Percentiles rank a stretch among this genome's conserved stretches.
These are phyloP conservation scores for Orgyia antiqua DNA, from an alignment of 2,888 invertebrate species.

Conservation along the genomic window DNA sequence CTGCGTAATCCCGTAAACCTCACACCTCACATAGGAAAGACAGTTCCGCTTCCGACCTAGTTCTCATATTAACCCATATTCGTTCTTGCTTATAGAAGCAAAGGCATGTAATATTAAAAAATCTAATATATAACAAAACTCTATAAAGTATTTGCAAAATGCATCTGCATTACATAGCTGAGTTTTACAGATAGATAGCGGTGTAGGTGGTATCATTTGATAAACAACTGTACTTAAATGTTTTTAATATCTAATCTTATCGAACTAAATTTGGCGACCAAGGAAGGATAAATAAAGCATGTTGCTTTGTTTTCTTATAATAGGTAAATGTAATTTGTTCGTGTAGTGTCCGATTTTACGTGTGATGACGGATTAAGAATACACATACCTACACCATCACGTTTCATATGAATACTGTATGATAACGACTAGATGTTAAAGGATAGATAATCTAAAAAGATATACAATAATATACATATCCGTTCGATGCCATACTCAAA, in stretches of 20 bases:
- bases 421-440: no score
- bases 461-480: no score
- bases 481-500: no score
- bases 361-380: no score
- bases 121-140: not conserved
- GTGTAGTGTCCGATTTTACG: no score
- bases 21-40: not conserved
- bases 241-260: conserved; percentile 23
- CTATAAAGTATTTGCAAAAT: conserved; percentile 1
- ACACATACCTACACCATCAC: no score
- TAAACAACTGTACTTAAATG: conserved; percentile 3
- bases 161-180: conserved; percentile 3
- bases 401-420: no score
- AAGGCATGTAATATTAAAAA: no score
- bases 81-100: conserved; percentile 13
- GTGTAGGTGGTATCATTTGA: conserved; percentile 3
- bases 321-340: no score
- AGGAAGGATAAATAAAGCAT: conserved; percentile 8
- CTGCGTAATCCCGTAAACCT: not conserved
- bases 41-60: conserved; percentile 41
- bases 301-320: no score
- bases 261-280: conserved; percentile 9
- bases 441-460: no score
- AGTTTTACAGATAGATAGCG: not conserved
- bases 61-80: conserved; percentile 34